A percentile compares a stretch with the other conserved stretches of the same genome.
phyloP scores from a whole-genome alignment of 2,888 invertebrate species.

The Chrysolina oricalcia region DNA sequence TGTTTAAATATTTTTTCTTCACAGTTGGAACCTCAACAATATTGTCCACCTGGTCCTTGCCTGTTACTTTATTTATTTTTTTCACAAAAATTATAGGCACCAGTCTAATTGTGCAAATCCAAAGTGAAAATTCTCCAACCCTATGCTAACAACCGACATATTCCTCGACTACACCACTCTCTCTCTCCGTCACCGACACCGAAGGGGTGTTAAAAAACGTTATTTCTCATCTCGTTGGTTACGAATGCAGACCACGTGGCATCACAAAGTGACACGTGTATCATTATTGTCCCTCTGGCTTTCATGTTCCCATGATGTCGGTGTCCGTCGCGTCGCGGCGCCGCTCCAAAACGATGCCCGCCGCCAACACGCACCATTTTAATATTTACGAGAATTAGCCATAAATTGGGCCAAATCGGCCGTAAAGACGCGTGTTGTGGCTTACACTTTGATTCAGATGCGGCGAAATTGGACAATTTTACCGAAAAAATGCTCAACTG shows the following conservation, averaged over 20 bases:
- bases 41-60: too few species aligned
- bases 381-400: slow-evolving; percentile 71
- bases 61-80: too few species aligned
- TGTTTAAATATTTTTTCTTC: too few species aligned
- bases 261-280: slow-evolving; percentile 67
- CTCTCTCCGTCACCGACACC: slow-evolving; percentile 46
- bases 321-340: slow-evolving; percentile 61
- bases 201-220: slow-evolving; percentile 70
- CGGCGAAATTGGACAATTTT: slow-evolving; percentile 47
- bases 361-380: slow-evolving; percentile 62
- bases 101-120: too few species aligned
- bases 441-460: slow-evolving; percentile 57
- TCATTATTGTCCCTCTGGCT: slow-evolving; percentile 64
- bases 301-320: slow-evolving; percentile 66
- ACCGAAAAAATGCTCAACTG: slow-evolving; percentile 45
- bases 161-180: slow-evolving; percentile 37
- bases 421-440: slow-evolving; percentile 69
- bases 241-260: slow-evolving; percentile 69
- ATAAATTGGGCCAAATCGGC: slow-evolving; percentile 70
- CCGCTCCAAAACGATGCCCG: slow-evolving; percentile 59
- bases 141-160: slow-evolving; percentile 1
- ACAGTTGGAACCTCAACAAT: too few species aligned
- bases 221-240: slow-evolving; percentile 71
- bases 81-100: too few species aligned
- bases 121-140: too few species aligned